Percentiles rank a stretch among this genome's conserved stretches.
Conservation (phyloP, 1,140 invertebrate genomes). For the Trissolcus basalis region DNA sequence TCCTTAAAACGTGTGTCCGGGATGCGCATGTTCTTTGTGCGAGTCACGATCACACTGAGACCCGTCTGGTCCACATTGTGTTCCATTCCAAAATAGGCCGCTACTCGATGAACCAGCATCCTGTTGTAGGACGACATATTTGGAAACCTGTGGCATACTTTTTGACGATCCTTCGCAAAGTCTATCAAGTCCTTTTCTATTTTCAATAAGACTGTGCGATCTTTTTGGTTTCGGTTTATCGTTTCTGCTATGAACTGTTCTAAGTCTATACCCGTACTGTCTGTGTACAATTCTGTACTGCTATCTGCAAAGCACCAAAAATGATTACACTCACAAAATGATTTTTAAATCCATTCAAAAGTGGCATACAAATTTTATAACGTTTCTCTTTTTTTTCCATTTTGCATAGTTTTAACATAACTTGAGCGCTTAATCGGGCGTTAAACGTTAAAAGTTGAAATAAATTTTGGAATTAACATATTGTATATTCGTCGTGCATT, state of each 20-base stretch:
- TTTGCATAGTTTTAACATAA: no score
- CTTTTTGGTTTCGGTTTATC: conserved; percentile 91
- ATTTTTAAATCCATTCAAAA: neutral
- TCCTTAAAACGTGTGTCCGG: conserved; percentile 81
- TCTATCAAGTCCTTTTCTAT: conserved; percentile 91
- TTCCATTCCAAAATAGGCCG: conserved; percentile 94
- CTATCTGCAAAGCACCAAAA: conserved; percentile 80
- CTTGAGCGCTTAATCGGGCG: no score
- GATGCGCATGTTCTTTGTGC: conserved; percentile 86
- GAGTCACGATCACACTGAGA: conserved; percentile 88
- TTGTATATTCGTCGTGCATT: no score
- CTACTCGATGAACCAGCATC: conserved; percentile 95
- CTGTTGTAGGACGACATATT: conserved; percentile 95
- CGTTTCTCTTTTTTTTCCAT: no score
- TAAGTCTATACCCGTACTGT: conserved; percentile 88
- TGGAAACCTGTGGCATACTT: conserved; percentile 87
- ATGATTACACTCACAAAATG: neutral
- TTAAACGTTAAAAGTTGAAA: no score
- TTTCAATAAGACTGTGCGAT: conserved; percentile 87
- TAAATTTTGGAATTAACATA: no score
- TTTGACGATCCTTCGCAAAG: conserved; percentile 89
- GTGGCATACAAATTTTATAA: neutral
- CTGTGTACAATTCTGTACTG: conserved; percentile 86
- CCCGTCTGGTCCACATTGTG: conserved; percentile 94
- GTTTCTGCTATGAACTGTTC: conserved; percentile 92